Evolutionary conservation across 1,140 invertebrate species (phyloP), one percentile per base, ranked within the genome.

Genomic region (Atta texana): DNA sequence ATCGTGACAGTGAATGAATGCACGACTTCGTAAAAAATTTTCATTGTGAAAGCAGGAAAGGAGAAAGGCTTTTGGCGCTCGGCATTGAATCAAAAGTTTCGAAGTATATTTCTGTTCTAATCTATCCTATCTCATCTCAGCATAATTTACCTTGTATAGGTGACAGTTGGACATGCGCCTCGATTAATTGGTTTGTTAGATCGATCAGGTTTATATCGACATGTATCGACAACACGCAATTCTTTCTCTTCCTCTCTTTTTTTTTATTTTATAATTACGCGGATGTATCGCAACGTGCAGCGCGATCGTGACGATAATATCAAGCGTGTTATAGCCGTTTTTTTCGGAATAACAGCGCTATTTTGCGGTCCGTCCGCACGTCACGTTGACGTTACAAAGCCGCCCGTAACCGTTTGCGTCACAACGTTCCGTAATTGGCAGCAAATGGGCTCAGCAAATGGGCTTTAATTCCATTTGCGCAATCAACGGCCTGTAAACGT

Each of bases 401-500:
- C 69, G 68, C 68, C 80, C 80, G 80, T 74, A 34, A 68, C 69
- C 80, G 80, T 80, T 80, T 86, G 86, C 90, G 91, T 91, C 86
- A 89, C 88, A 85, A 87, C 85, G 88, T 85, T 82, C 71, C 53
- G 87, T 92, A 93, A 92, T 92, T 92, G 89, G 87, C 91, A 78
- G 86, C 89, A 92, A 93, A 90, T 92, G 91, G 87, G 72, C 76
- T 86, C 85, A 81, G 86, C 80, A 87, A 93, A 92, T 91, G 85
- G 88, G 74, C 81, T 90, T 92, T 92, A 92, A 92, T 93, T 92
- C 85, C 87, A 92, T 92, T 93, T 90, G 80, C 69, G 80, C 92
- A 90, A 92, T 91, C 88, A 92, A 93, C 89, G 91, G 80, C 86
- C 86, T 85, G 61, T 85, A 85, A 85, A 87, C 80, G 53, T 72